A percentile compares a stretch with the other conserved stretches of the same genome.
These are phyloP conservation scores for Drosophila mauritiana DNA, from an alignment of 1,140 invertebrate species.

Conservation along the genomic window DNA sequence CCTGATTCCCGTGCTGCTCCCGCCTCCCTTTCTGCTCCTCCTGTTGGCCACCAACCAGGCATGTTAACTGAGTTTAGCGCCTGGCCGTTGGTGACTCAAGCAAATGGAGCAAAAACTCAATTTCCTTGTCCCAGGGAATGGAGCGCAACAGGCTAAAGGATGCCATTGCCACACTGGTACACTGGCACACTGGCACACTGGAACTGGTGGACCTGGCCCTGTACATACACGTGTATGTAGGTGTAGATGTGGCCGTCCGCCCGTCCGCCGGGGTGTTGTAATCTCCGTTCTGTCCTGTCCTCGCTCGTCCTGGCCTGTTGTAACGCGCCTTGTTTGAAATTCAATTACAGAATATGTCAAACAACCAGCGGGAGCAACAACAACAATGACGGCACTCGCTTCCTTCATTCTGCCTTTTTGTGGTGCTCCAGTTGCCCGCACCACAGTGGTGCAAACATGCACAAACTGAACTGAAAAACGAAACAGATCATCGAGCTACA, in stretches of 20 bases:
- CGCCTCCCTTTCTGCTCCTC: neutral
- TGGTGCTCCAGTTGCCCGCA: constrained; percentile 15
- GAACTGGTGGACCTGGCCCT: neutral
- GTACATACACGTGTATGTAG: neutral
- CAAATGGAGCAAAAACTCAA: constrained; percentile 58
- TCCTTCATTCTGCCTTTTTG: constrained; percentile 27
- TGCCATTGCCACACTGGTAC: neutral
- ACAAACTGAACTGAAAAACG: neutral
- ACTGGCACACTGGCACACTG: neutral
- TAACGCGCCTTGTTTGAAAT: constrained; percentile 56
- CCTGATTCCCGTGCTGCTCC: constrained; percentile 28
- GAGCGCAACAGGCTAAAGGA: constrained; percentile 43
- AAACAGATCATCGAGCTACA: neutral
- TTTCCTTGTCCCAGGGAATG: constrained; percentile 42
- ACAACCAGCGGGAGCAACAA: constrained; percentile 40
- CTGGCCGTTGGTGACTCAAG: constrained; percentile 18
- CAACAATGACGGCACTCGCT: constrained; percentile 29
- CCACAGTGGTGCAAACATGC: constrained; percentile 23
- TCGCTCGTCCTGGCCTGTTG: neutral
- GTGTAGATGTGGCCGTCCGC: neutral
- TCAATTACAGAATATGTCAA: constrained; percentile 82
- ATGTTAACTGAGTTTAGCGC: constrained; percentile 50
- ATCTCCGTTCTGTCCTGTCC: constrained; percentile 31
- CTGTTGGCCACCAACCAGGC: constrained; percentile 2
- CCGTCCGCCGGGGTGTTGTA: constrained; percentile 26